Percentiles rank a stretch among this genome's conserved stretches.
Conservation (phyloP, 2,113 vertebrate genomes). For the Podilymbus podiceps region DNA sequence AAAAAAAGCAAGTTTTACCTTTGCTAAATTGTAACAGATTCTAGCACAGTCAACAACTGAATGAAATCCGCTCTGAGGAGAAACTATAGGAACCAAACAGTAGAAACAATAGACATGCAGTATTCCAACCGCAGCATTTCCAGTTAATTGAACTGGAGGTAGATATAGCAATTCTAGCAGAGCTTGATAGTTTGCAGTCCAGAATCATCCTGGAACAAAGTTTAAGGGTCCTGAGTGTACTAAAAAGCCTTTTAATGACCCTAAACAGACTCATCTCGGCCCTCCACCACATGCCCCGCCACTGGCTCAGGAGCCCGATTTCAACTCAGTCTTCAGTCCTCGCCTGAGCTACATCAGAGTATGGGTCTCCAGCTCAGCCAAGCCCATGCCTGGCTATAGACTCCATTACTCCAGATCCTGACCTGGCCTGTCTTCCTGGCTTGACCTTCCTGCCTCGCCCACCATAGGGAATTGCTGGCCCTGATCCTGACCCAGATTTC, state of each 20-base stretch:
- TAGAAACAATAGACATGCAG: background rate
- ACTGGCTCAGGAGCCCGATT: background rate
- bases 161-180: background rate
- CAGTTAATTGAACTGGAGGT: background rate
- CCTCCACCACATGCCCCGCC: accelerated
- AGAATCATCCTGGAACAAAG: background rate
- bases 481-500: background rate
- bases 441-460: background rate
- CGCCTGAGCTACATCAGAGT: background rate
- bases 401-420: background rate
- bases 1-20: background rate
- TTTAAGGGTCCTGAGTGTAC: background rate
- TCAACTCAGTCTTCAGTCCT: background rate
- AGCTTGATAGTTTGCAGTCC: background rate
- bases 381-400: background rate
- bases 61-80: background rate
- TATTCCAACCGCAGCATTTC: background rate
- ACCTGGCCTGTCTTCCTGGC: background rate
- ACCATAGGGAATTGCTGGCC: background rate
- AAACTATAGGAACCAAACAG: background rate
- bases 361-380: background rate
- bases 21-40: background rate
- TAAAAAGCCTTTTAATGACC: background rate
- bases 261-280: background rate
- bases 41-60: background rate